A percentile compares a stretch with the other conserved stretches of the same genome.
Evolutionary conservation across 2,113 vertebrate species (phyloP).

Genomic region (Podarcis raffonei): DNA sequence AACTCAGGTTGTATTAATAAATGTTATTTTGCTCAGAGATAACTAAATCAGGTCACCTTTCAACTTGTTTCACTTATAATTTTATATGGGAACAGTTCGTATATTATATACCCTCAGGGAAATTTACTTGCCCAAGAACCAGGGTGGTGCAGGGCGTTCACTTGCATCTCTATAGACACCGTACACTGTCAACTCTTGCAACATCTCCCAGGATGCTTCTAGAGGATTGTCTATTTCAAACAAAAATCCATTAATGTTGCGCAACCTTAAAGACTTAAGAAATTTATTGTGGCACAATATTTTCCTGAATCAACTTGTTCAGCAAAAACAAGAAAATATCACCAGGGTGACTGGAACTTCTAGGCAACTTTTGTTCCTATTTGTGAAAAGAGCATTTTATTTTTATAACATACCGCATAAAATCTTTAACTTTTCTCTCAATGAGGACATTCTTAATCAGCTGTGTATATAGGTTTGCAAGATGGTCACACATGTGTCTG

Average conservation of each 20-base stretch:
- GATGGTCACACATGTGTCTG: constrained; percentile 89
- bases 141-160: too few relatives aligned
- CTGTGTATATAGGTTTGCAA: constrained; percentile 88
- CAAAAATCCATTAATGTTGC: neutral
- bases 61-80: neutral
- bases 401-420: constrained; percentile 81
- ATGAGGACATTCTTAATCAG: constrained; percentile 76
- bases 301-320: neutral
- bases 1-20: neutral
- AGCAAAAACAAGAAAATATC: neutral
- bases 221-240: neutral
- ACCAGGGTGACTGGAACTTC: neutral
- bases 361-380: neutral
- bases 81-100: neutral
- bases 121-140: neutral
- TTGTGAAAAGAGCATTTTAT: constrained; percentile 17
- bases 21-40: neutral
- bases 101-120: neutral
- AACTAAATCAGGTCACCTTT: neutral
- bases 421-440: constrained; percentile 76
- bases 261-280: neutral
- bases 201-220: neutral
- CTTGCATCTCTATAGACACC: neutral
- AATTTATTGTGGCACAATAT: neutral
- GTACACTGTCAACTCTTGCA: neutral